These are phyloP conservation scores for Cylloceria caligata DNA, from an alignment of 2,888 invertebrate species.

Conservation along the genomic window DNA sequence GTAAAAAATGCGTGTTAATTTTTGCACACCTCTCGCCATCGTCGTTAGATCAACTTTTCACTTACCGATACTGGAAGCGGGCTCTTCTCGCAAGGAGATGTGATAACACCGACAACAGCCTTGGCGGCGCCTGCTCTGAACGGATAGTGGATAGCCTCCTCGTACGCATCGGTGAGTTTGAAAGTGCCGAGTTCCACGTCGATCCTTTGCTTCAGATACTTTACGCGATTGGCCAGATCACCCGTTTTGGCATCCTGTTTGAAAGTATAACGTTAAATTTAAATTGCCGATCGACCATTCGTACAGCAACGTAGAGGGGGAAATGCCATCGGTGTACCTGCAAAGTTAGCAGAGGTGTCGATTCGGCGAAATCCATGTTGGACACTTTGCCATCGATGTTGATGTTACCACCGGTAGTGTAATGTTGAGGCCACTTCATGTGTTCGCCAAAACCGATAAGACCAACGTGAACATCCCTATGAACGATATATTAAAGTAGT, in stretches of 20 bases:
- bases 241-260: constrained; percentile 78
- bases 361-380: constrained; percentile 79
- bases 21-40: neutral
- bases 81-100: constrained; percentile 87
- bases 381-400: constrained; percentile 86
- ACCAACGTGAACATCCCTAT: constrained; percentile 87
- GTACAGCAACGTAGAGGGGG: neutral
- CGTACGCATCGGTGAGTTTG: constrained; percentile 86
- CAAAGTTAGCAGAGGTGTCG: constrained; percentile 77
- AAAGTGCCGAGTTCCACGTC: constrained; percentile 86
- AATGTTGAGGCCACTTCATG: constrained; percentile 86
- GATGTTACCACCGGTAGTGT: constrained; percentile 86
- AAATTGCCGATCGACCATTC: neutral
- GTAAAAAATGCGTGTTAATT: constrained; percentile 3
- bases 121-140: constrained; percentile 92
- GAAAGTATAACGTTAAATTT: constrained; percentile 5
- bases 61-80: constrained; percentile 86
- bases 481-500: constrained; percentile 74
- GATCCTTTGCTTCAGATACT: constrained; percentile 81
- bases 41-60: constrained; percentile 1
- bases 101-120: constrained; percentile 89
- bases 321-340: constrained; percentile 68
- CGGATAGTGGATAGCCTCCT: constrained; percentile 88
- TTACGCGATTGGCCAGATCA: constrained; percentile 71
- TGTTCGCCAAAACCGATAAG: constrained; percentile 87